A percentile compares a stretch with the other conserved stretches of the same genome.
Conservation (phyloP, 23 tunicate species). For the Phallusia fumigata region DNA sequence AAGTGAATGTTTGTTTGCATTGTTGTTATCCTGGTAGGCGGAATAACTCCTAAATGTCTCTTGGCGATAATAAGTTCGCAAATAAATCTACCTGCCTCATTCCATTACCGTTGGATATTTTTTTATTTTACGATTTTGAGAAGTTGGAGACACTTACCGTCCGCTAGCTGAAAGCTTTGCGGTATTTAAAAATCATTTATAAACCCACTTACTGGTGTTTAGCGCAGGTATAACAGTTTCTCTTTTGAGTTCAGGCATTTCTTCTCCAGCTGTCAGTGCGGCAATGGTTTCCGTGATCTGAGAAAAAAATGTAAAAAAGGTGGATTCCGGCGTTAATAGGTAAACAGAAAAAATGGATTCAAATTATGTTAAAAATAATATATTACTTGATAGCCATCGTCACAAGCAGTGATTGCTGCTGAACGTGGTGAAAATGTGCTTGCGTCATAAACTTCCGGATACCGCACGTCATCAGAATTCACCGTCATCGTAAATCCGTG, state of each 20-base stretch:
- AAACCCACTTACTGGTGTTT: background rate
- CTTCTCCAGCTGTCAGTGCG: conserved; percentile 1
- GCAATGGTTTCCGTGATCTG: conserved; percentile 2
- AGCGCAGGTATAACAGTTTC: background rate
- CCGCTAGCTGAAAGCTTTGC: too few relatives aligned
- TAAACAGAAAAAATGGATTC: background rate
- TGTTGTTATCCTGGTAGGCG: too few relatives aligned
- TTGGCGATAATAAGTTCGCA: too few relatives aligned
- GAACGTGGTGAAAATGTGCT: conserved; percentile 49
- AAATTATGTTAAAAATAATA: background rate
- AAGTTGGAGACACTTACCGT: too few relatives aligned
- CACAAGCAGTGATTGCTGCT: conserved; percentile 57
- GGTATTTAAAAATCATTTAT: too few relatives aligned
- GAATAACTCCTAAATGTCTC: too few relatives aligned
- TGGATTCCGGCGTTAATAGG: too few relatives aligned
- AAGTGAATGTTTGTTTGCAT: too few relatives aligned
- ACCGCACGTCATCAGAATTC: conserved; percentile 24
- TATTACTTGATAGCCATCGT: conserved; percentile 65
- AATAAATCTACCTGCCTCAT: too few relatives aligned
- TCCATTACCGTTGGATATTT: too few relatives aligned
- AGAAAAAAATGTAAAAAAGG: background rate
- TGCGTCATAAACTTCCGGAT: conserved; percentile 44
- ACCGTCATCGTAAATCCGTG: conserved; percentile 30
- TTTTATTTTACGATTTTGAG: too few relatives aligned
- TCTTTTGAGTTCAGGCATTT: background rate